Evolutionary conservation across 2,797 vertebrate genomes (phyloP).

Genomic region (Lophura swinhoii): DNA sequence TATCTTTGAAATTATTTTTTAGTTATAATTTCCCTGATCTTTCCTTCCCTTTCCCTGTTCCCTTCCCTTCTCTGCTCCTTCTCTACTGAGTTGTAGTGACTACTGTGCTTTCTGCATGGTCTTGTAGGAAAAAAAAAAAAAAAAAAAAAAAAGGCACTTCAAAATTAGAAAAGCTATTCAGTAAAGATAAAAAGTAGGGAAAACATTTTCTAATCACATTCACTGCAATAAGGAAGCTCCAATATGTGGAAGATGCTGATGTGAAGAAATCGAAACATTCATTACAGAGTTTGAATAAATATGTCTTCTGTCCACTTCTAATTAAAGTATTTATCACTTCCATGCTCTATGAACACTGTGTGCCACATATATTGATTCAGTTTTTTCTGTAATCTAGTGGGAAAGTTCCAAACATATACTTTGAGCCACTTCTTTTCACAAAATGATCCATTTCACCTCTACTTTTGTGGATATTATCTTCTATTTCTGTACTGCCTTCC

Average conservation of each 20-base stretch:
- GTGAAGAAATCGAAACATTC: neutral
- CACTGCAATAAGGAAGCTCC: neutral
- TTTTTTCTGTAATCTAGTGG: neutral
- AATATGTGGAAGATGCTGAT: neutral
- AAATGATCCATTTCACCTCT: neutral
- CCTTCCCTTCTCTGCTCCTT: neutral
- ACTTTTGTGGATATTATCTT: neutral
- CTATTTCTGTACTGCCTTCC: neutral
- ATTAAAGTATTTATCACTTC: neutral
- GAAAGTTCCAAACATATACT: neutral
- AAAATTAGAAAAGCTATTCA: neutral
- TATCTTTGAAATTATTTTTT: neutral
- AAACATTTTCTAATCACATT: neutral
- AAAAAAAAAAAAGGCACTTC: neutral
- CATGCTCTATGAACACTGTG: neutral
- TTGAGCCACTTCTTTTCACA: neutral
- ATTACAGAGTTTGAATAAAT: neutral
- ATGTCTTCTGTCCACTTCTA: neutral
- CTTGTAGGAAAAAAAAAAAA: neutral
- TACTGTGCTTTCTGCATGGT: neutral
- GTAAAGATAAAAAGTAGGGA: neutral
- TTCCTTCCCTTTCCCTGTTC: neutral
- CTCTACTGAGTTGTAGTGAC: neutral
- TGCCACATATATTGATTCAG: neutral
- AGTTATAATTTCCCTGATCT: neutral